Percentiles rank a stretch among this genome's conserved stretches.
Evolutionary conservation across 2,113 vertebrate species (phyloP).

Genomic region (Entelurus aequoreus): DNA sequence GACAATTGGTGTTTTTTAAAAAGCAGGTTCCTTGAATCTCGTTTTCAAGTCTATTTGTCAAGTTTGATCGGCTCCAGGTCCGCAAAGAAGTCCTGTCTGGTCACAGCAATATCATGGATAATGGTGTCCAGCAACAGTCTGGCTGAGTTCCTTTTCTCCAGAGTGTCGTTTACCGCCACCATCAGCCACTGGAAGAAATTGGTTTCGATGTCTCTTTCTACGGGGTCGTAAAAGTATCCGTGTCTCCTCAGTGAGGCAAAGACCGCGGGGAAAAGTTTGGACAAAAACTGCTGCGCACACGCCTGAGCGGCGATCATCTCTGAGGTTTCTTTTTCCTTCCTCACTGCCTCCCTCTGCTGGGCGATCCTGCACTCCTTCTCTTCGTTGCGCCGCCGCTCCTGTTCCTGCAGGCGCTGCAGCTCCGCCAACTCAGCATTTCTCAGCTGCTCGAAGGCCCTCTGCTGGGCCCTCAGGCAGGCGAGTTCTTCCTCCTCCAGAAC

Average conservation of each 20-base stretch:
- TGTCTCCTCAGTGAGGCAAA: conserved; percentile 75
- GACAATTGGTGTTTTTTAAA: no score
- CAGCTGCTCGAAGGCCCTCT: conserved; percentile 72
- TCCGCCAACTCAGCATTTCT: conserved; percentile 81
- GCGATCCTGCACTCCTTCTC: conserved; percentile 82
- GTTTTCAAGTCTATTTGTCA: background rate
- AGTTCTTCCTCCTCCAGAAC: conserved; percentile 95
- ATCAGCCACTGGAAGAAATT: conserved; percentile 86
- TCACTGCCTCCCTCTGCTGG: conserved; percentile 73
- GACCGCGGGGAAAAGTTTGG: conserved; percentile 80
- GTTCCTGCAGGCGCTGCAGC: conserved; percentile 84
- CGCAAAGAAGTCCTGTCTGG: background rate
- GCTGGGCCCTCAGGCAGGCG: conserved; percentile 71
- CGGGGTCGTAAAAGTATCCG: conserved; percentile 87
- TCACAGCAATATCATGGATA: conserved; percentile 2
- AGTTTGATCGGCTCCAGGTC: background rate
- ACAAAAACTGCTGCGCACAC: conserved; percentile 78
- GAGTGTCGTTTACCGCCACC: conserved; percentile 70
- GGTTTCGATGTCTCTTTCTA: conserved; percentile 86
- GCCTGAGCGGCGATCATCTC: conserved; percentile 84
- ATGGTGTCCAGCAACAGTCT: conserved; percentile 76
- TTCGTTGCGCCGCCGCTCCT: conserved; percentile 76
- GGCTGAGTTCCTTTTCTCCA: conserved; percentile 72
- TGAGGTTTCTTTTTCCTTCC: conserved; percentile 72
- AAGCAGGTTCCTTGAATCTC: no score